Base-by-base conservation (phyloP, 2,888 invertebrate genomes). In the Euplagia quadripunctaria region DNA sequence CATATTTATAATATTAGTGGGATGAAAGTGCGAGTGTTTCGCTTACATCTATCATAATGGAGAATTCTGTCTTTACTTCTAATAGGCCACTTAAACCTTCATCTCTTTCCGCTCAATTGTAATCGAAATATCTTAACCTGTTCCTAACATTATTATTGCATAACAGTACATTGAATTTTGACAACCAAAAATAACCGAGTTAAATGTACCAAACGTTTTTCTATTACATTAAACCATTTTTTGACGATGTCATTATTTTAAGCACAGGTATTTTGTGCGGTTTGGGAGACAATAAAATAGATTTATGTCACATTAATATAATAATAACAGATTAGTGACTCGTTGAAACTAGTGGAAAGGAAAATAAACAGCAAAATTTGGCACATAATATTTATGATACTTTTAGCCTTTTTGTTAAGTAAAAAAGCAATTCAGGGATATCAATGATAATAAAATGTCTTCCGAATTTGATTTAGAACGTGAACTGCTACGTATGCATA, bases 131-230 rank as follows among this genome's bases (percentile, higher is more conserved):
- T 61, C 58, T 1, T 12, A 4, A 58, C 58, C 20, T 61, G 61
- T 61, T 31, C 20, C 61, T 61, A 14, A 4, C 31, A 31, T 31
- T 61, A 14, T 20, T 61, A 43, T 46, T 11, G 17, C 43, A 11
- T n/a, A 43, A 43, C 61, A 69, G 69, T 49, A 58, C 69, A 58
- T 69, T 69, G 31, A 49, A 17, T 70, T 12, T 73, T 77, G 74
- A 80, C 77, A 81, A 78, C 55, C 55, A 4, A 74, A 80, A 77
- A 75, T 68, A 77, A 75, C 72, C 63, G 73, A 80, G 86, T 84
- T 90, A 83, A 92, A 91, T 91, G 91, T 89, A 89, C 81, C 86
- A 88, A 87, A 86, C 76, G 81, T 85, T 88, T 86, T 86, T 88
- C 88, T 89, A 82, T 85, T 73, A 85, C 87, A 88, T 90, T 92